Base-by-base conservation (phyloP, 2,888 invertebrate genomes). In the Tigriopus californicus region DNA sequence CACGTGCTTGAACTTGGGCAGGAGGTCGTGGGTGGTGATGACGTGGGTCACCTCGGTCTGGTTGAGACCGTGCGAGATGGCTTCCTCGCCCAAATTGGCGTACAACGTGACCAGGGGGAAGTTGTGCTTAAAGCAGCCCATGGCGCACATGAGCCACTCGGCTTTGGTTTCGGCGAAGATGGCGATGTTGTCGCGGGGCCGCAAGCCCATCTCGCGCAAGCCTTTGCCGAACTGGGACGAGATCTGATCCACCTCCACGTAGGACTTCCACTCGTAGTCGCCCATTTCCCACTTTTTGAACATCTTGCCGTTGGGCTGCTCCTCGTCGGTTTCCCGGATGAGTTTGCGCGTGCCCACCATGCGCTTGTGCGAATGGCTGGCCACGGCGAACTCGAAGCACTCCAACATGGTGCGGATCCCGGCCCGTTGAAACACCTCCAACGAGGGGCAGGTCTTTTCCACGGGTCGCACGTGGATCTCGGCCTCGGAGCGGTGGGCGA, bases 151-250 rank as follows among this genome's bases (percentile, higher is more conserved):
- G 82, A 97, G 84, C 98, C 98, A 98, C 74, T 98, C 97, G 54
- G 88, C 88, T 65, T 95, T 77, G 0, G 97, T 98, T 74, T 98
- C 98, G 0, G 95, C 92, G 75, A 95, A 95, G 68, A 98, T 82
- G 60, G 87, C 90, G 65, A 97, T 77, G 71, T 85, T 87, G 62
- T 79, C 74, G 11, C 77, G 77, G 11, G 84, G 80, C 65, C 74
- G 71, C 67, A 84, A 79, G 33, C 90, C 91, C 44, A 88, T 72
- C 67, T 81, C 82, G 46, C 83, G 77, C 62, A 98, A 75, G 1
- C 95, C 97, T 61, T 81, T 81, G 22, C 56, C 87, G 71, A 97
- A 84, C 65, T 80, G 75, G 0, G 77, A 73, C 6, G 91, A 82
- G 69, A 83, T 75, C 13, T 75, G 73, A 67, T 87, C 83, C 2